These are phyloP conservation scores for Tetramorium parvispinum DNA, from an alignment of 1,140 invertebrate species.

Conservation along the genomic window DNA sequence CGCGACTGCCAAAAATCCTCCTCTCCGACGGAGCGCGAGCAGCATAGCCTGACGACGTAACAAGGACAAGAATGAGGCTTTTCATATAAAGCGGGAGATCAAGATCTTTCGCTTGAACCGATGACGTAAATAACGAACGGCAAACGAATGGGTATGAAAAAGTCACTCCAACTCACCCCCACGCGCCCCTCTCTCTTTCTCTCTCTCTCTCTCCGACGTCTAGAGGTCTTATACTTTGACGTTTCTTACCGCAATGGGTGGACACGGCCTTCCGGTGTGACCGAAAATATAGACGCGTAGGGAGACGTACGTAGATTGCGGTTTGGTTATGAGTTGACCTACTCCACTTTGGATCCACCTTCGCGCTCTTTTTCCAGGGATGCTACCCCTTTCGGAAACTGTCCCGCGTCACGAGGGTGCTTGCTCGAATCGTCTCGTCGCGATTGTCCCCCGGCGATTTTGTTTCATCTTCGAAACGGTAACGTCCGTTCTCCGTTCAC, in stretches of 20 bases:
- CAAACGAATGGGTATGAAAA: not conserved
- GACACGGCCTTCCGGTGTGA: slow-evolving; percentile 18
- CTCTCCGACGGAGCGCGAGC: not conserved
- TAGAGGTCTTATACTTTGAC: slow-evolving; percentile 38
- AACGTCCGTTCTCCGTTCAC: not conserved
- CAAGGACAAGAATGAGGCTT: not conserved
- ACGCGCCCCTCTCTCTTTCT: not conserved
- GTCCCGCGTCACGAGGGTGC: slow-evolving; percentile 29
- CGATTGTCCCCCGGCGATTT: not conserved
- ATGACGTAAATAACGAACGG: slow-evolving; percentile 8
- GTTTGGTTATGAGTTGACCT: slow-evolving; percentile 72
- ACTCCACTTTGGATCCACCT: slow-evolving; percentile 66
- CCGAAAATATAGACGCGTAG: slow-evolving; percentile 46
- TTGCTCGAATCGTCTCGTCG: slow-evolving; percentile 39
- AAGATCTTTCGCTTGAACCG: not conserved
- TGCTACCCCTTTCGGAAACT: slow-evolving; percentile 45
- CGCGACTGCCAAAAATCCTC: not conserved
- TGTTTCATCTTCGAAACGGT: no score
- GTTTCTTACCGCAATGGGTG: slow-evolving; percentile 51
- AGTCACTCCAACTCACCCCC: not conserved
- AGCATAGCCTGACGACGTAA: not conserved
- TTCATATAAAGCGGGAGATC: not conserved
- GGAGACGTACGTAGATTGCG: slow-evolving; percentile 55
- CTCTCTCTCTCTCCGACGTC: not conserved
- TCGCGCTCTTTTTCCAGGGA: slow-evolving; percentile 50